phyloP scores from a whole-genome alignment of 2,888 invertebrate genomes.

The Andrena minutula region DNA sequence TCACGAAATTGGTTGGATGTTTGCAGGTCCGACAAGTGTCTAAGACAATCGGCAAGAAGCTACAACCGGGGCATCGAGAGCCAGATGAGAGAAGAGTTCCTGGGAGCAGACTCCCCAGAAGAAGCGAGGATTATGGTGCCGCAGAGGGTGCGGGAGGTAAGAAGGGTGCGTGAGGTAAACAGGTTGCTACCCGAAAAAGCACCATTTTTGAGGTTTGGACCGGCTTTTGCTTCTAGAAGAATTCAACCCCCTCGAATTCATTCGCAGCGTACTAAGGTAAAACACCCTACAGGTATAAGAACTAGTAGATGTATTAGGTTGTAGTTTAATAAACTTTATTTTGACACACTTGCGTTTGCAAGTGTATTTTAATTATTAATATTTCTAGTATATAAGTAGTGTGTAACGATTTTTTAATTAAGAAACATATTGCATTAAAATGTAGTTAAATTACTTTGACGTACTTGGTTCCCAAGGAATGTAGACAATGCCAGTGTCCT shows the following conservation, averaged over 20 bases:
- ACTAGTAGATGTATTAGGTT: neutral
- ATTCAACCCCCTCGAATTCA: neutral
- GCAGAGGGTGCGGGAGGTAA: neutral
- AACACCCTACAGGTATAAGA: neutral
- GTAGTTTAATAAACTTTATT: neutral
- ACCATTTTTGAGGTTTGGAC: neutral
- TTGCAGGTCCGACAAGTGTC: neutral
- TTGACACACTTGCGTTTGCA: neutral
- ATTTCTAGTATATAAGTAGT: neutral
- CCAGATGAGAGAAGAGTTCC: neutral
- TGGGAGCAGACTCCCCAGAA: neutral
- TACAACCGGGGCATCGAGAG: neutral
- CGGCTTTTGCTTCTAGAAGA: neutral
- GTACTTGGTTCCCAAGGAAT: too few relatives aligned
- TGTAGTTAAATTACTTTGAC: too few relatives aligned
- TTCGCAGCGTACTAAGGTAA: neutral
- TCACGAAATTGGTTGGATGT: constrained; percentile 27
- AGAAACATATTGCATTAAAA: too few relatives aligned
- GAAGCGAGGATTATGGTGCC: too few relatives aligned
- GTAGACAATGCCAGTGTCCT: too few relatives aligned
- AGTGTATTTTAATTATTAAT: neutral
- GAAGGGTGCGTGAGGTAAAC: neutral
- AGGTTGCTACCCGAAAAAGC: neutral
- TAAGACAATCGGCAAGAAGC: neutral
- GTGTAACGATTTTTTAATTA: too few relatives aligned